These are phyloP conservation scores for Gallinago stenura DNA, from an alignment of 2,797 vertebrate genomes.

Conservation along the genomic window DNA sequence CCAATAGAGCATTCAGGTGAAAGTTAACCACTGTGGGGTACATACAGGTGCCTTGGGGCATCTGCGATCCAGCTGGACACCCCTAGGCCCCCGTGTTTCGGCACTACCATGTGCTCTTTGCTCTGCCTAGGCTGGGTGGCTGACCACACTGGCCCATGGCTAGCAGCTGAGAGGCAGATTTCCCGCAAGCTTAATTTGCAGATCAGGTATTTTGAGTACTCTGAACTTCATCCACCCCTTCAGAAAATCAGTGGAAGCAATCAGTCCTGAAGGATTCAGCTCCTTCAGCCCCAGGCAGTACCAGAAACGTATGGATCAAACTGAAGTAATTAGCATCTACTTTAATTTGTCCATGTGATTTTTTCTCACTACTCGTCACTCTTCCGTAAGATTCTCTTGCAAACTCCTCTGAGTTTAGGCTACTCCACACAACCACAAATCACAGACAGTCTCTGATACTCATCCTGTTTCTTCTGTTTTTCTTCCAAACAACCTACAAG, in stretches of 20 bases:
- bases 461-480: neutral
- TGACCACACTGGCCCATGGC: neutral
- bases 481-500: neutral
- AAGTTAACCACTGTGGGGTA: neutral
- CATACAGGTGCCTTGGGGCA: neutral
- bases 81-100: neutral
- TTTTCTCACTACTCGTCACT: neutral
- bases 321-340: neutral
- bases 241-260: neutral
- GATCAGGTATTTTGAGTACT: neutral
- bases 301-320: neutral
- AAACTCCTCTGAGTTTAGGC: neutral
- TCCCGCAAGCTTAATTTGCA: neutral
- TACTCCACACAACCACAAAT: neutral
- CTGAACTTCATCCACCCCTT: neutral
- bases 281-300: neutral
- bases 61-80: neutral
- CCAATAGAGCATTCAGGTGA: neutral
- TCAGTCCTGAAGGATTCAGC: neutral
- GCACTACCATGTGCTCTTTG: neutral
- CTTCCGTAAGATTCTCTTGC: neutral
- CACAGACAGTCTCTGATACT: neutral
- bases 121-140: neutral
- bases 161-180: neutral
- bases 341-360: neutral